Conservation (phyloP, 2,888 invertebrate species). For the Plebejus anna region DNA sequence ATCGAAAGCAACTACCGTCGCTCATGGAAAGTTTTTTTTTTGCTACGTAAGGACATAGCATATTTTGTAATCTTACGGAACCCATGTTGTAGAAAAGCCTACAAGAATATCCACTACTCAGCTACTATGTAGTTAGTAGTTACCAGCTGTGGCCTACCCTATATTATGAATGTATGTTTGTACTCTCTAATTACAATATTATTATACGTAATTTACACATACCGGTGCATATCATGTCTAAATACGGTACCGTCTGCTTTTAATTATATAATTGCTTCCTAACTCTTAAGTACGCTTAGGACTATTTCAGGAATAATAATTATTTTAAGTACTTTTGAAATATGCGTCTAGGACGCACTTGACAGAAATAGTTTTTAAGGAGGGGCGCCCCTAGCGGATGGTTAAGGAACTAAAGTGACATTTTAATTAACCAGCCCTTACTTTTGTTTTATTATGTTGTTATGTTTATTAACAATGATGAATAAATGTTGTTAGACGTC, state of each 20-base stretch:
- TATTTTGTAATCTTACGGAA: no score
- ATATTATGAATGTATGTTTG: neutral
- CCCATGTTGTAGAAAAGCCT: no score
- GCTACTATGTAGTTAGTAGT: no score
- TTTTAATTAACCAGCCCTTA: neutral
- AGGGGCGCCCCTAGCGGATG: neutral
- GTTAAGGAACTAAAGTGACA: neutral
- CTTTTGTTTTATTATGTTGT: neutral
- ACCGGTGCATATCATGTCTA: neutral
- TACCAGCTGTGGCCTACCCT: no score
- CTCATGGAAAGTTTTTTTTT: no score
- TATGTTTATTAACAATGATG: neutral
- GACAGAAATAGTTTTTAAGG: neutral
- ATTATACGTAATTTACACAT: neutral
- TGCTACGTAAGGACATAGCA: no score
- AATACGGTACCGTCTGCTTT: conserved; percentile 1
- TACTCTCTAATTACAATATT: no score
- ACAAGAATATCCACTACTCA: no score
- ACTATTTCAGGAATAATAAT: neutral
- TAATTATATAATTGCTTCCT: conserved; percentile 1
- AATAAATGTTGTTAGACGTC: neutral
- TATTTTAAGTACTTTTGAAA: neutral
- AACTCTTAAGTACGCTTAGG: neutral
- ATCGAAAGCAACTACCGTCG: no score
- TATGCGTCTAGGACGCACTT: neutral